Percentiles rank a stretch among this genome's conserved stretches.
Evolutionary conservation across 2,797 vertebrate species (phyloP).

Genomic region (Tenualosa thibaudeaui): DNA sequence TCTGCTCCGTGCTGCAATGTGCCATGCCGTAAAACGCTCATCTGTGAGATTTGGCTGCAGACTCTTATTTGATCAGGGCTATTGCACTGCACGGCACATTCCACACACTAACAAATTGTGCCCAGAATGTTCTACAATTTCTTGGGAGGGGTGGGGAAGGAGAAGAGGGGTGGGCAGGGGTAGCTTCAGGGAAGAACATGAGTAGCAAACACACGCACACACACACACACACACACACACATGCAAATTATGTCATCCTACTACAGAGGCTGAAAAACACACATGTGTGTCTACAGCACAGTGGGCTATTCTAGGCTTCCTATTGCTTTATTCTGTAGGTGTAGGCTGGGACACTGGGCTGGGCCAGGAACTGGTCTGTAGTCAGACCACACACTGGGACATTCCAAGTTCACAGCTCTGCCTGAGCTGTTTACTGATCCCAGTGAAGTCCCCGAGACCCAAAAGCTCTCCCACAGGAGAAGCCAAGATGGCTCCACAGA

Average conservation of each 20-base stretch:
- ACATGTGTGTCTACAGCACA: background rate
- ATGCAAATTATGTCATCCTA: background rate
- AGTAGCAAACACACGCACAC: background rate
- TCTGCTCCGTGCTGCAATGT: background rate
- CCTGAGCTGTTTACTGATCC: background rate
- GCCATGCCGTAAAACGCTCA: too few relatives aligned
- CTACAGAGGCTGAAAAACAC: background rate
- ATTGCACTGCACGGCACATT: background rate
- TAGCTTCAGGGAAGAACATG: background rate
- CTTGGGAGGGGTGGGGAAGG: background rate
- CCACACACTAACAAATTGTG: background rate
- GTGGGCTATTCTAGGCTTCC: background rate
- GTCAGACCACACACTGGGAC: background rate
- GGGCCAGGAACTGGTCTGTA: too few relatives aligned
- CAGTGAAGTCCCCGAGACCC: background rate
- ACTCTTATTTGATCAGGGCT: background rate
- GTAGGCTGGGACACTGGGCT: background rate
- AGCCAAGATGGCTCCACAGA: background rate
- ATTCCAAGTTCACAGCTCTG: background rate
- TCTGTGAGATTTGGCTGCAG: background rate
- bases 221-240: conserved; percentile 1
- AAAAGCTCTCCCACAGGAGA: background rate
- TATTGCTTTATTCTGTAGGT: background rate
- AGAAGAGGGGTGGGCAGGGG: background rate
- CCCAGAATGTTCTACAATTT: background rate